Percentiles rank a stretch among this genome's conserved stretches.
phyloP scores from a whole-genome alignment of 2,888 invertebrate species.

The Parnassius glacialis region DNA sequence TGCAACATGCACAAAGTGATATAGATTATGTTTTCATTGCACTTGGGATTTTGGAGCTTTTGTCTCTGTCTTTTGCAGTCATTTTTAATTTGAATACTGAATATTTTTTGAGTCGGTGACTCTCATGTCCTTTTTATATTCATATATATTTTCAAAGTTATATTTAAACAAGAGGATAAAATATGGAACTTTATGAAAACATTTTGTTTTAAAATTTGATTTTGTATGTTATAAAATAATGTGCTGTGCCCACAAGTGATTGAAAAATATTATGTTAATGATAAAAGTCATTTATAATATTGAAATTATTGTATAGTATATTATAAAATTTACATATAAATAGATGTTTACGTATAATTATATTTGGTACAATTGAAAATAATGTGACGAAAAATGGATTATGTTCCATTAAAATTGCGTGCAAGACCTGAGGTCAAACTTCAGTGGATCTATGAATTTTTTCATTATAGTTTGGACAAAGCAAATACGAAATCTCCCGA shows the following conservation, averaged over 20 bases:
- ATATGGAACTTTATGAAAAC: background rate
- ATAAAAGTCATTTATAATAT: background rate
- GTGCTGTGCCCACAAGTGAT: conserved; percentile 12
- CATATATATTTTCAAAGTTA: background rate
- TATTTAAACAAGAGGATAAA: background rate
- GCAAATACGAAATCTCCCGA: no score
- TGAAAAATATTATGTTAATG: conserved; percentile 3
- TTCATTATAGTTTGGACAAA: no score
- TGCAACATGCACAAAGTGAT: conserved; percentile 10
- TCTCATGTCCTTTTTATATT: background rate
- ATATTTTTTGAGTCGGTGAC: background rate
- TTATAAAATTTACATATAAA: conserved; percentile 7
- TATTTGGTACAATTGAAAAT: no score
- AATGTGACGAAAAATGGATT: no score
- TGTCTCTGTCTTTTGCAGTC: background rate
- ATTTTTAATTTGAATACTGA: conserved; percentile 2
- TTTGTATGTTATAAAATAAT: conserved; percentile 2
- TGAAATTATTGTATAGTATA: conserved; percentile 3
- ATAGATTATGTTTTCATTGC: conserved; percentile 2
- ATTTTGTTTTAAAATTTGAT: background rate
- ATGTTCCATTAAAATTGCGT: no score
- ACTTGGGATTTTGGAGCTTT: background rate
- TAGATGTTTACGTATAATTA: background rate
- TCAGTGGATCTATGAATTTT: no score
- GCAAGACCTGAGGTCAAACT: no score